Conservation (phyloP, 2,113 vertebrate genomes). For the Aspidoscelis tigris region DNA sequence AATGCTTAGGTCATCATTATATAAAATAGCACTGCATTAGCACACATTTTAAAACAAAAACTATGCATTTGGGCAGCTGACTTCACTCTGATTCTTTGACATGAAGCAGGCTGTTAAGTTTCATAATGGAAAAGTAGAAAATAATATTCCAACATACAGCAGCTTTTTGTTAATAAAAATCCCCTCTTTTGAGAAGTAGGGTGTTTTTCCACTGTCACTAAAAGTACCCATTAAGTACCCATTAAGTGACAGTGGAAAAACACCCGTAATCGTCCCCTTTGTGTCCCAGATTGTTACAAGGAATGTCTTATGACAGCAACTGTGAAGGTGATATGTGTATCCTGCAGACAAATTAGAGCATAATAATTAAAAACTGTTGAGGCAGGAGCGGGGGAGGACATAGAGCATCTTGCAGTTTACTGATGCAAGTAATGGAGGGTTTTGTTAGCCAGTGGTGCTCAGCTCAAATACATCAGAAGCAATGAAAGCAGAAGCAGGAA, state of each 20-base stretch:
- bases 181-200: constrained; percentile 28
- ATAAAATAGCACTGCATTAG: neutral
- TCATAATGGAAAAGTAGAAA: neutral
- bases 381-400: neutral
- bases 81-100: neutral
- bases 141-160: too few species aligned
- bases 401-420: neutral
- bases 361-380: neutral
- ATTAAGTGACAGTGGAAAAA: too few species aligned
- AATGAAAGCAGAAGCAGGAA: neutral
- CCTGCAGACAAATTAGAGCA: neutral
- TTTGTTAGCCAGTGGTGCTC: neutral
- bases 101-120: neutral
- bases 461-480: neutral
- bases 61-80: neutral
- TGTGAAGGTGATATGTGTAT: accelerated
- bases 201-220: too few species aligned
- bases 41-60: neutral
- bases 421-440: neutral
- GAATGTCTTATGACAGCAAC: accelerated
- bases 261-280: constrained; percentile 44
- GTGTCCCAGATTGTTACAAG: constrained; percentile 26
- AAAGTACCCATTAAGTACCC: too few species aligned
- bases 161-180: neutral
- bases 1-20: neutral